Conservation (phyloP, 2,888 invertebrate species). For the Steinernema hermaphroditum region DNA sequence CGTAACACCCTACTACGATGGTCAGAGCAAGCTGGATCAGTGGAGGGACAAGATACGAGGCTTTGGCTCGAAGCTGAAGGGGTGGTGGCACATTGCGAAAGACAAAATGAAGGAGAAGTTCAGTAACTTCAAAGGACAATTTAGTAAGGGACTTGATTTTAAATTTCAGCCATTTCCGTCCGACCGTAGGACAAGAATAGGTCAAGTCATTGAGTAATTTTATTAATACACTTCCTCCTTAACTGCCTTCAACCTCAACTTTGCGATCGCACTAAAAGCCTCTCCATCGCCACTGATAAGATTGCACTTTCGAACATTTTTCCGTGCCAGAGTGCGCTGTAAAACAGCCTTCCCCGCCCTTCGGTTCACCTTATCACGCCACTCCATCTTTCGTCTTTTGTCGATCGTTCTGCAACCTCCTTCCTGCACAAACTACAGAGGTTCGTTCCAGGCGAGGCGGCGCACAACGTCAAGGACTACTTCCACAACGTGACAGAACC, state of each 20-base stretch:
- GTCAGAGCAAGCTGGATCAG: neutral
- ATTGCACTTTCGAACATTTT: too few relatives aligned
- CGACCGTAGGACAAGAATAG: too few relatives aligned
- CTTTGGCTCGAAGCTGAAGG: conserved; percentile 8
- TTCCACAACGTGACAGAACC: conserved; percentile 28
- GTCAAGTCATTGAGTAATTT: too few relatives aligned
- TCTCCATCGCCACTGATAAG: too few relatives aligned
- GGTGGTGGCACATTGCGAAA: conserved; percentile 20
- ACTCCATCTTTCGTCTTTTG: too few relatives aligned
- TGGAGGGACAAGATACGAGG: conserved; percentile 1
- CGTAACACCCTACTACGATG: neutral
- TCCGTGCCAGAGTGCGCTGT: too few relatives aligned
- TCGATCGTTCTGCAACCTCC: too few relatives aligned
- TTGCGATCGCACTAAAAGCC: too few relatives aligned
- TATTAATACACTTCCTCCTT: too few relatives aligned
- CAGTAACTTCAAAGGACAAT: neutral
- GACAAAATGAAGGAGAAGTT: conserved; percentile 14
- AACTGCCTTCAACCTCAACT: neutral
- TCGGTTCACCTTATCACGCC: too few relatives aligned
- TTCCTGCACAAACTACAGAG: too few relatives aligned
- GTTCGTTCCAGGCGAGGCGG: neutral
- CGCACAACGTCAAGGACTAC: conserved; percentile 25
- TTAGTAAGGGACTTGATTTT: neutral
- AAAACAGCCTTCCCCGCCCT: too few relatives aligned
- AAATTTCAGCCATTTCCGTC: neutral